Percentiles rank a stretch among this genome's conserved stretches.
phyloP scores from a whole-genome alignment of 2,797 vertebrate genomes.

The Simalia tracyae region DNA sequence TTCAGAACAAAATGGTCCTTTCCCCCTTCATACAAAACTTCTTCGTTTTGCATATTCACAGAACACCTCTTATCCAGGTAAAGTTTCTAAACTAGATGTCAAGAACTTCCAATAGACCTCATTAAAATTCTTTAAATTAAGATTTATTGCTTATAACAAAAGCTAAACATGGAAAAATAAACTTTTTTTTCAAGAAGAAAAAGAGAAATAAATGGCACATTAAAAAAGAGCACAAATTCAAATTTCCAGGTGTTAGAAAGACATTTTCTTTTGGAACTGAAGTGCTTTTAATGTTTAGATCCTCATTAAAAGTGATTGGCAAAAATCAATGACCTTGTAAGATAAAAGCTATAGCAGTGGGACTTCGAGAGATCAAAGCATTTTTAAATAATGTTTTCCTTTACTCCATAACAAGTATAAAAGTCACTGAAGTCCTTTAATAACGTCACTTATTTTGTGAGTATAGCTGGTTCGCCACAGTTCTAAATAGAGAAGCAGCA shows the following conservation, averaged over 20 bases:
- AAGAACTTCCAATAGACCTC: neutral
- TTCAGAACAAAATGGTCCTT: neutral
- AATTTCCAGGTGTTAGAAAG: slow-evolving; percentile 59
- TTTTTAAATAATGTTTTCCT: slow-evolving; percentile 55
- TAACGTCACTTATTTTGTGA: neutral
- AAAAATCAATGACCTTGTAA: slow-evolving; percentile 69
- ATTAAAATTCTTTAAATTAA: slow-evolving; percentile 3
- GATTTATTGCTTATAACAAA: slow-evolving; percentile 6
- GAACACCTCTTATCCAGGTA: neutral
- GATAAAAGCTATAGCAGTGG: slow-evolving; percentile 69
- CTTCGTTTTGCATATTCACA: neutral
- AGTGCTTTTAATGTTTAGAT: slow-evolving; percentile 69
- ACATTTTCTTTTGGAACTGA: slow-evolving; percentile 57
- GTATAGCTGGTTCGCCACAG: neutral
- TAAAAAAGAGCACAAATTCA: slow-evolving; percentile 4
- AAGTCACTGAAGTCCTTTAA: neutral
- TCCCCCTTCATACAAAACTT: neutral
- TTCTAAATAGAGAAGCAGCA: neutral
- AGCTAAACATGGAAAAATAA: neutral
- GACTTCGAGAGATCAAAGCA: slow-evolving; percentile 68
- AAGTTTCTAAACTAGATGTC: neutral
- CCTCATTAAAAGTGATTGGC: slow-evolving; percentile 69
- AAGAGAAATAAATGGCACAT: slow-evolving; percentile 19
- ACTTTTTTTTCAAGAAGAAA: slow-evolving; percentile 7
- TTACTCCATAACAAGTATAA: neutral